Conservation (phyloP, 2,888 invertebrate genomes). For the Drosophila tripunctata region DNA sequence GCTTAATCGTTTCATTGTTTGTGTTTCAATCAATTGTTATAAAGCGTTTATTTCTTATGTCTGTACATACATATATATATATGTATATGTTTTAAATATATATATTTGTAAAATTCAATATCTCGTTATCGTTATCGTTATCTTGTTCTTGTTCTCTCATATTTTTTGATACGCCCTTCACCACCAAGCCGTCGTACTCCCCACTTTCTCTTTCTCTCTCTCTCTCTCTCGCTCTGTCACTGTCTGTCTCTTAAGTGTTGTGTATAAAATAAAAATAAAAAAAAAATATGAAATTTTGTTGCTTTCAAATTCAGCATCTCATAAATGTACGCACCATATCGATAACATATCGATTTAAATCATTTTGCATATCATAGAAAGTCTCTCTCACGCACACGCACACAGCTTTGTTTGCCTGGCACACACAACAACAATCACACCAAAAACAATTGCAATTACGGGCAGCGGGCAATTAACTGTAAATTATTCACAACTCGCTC, state of each 20-base stretch:
- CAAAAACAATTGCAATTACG: constrained; percentile 6
- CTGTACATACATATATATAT: not conserved
- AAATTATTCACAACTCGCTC: constrained; percentile 1
- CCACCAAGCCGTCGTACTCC: constrained; percentile 28
- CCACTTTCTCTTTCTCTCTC: constrained; percentile 17
- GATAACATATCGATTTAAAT: constrained; percentile 6
- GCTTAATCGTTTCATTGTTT: constrained; percentile 9
- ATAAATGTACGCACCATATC: constrained; percentile 17
- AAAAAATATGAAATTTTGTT: constrained; percentile 29
- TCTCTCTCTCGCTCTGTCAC: constrained; percentile 15
- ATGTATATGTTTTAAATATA: constrained; percentile 1
- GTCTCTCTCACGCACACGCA: constrained; percentile 1
- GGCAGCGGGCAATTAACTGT: constrained; percentile 35
- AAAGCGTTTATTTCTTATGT: too few species aligned
- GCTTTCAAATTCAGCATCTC: constrained; percentile 24
- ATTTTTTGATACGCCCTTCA: constrained; percentile 12
- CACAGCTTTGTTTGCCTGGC: constrained; percentile 32
- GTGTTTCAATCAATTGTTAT: too few species aligned
- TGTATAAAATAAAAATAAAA: constrained; percentile 25
- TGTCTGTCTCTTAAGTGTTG: constrained; percentile 38
- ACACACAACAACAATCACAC: constrained; percentile 11
- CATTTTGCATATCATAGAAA: constrained; percentile 4
- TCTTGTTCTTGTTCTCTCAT: constrained; percentile 40
- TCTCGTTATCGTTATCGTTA: constrained; percentile 7
- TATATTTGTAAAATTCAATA: constrained; percentile 9